A percentile compares a stretch with the other conserved stretches of the same genome.
phyloP scores from a whole-genome alignment of 1,140 invertebrate species.

The Eufriesea mexicana region DNA sequence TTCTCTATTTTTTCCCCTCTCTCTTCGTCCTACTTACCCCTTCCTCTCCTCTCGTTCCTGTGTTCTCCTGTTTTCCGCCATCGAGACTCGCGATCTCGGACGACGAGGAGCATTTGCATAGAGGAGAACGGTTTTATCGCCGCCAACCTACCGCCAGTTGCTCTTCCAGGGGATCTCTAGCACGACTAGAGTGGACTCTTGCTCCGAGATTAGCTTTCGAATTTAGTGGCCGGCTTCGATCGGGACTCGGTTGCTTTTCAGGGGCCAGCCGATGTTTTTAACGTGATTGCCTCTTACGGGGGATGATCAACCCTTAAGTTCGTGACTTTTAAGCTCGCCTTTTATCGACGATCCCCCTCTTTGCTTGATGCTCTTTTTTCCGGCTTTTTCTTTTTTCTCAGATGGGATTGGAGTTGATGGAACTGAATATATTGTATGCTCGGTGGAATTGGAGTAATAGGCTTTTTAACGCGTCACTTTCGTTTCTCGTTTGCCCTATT shows the following conservation, averaged over 20 bases:
- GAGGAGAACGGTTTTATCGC: conserved; percentile 70
- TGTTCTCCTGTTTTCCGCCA: neutral
- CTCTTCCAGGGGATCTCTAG: conserved; percentile 58
- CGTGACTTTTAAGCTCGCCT: conserved; percentile 39
- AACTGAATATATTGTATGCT: neutral
- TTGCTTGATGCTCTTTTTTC: neutral
- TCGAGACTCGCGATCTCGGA: conserved; percentile 30
- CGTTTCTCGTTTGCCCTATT: too few relatives aligned
- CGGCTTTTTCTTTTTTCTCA: neutral
- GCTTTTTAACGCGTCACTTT: neutral
- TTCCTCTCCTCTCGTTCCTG: neutral
- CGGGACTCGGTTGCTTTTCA: conserved; percentile 38
- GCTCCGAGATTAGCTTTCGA: conserved; percentile 55
- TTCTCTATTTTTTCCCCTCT: neutral
- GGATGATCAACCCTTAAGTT: conserved; percentile 43
- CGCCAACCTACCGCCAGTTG: neutral
- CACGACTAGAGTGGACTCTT: conserved; percentile 6
- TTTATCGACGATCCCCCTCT: conserved; percentile 9
- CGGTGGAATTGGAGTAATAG: neutral
- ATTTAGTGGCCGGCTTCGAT: conserved; percentile 45
- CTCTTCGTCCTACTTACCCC: conserved; percentile 2
- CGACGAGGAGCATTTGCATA: conserved; percentile 71
- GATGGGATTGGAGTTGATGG: neutral
- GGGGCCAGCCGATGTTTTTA: conserved; percentile 45
- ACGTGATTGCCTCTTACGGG: conserved; percentile 46